Evolutionary conservation across 2,797 vertebrate genomes (phyloP).

Genomic region (Rhynchonycteris naso): DNA sequence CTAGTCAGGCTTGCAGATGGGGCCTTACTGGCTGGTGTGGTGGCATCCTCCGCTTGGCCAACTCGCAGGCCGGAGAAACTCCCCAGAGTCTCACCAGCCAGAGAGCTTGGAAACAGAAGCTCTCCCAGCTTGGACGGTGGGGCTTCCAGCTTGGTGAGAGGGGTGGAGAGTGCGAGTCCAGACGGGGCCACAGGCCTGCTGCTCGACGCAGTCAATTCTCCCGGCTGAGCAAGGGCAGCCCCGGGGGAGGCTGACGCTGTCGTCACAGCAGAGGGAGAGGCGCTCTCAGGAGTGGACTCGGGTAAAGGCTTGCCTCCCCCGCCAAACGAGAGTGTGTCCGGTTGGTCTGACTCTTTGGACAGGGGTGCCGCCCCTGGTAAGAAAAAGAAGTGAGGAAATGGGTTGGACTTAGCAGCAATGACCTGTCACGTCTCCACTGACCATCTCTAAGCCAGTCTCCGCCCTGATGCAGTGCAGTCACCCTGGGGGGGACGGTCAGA

Average conservation of each 20-base stretch:
- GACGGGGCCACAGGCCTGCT: constrained; percentile 80
- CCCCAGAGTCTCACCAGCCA: constrained; percentile 94
- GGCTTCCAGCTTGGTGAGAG: constrained; percentile 83
- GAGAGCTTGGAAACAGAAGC: constrained; percentile 79
- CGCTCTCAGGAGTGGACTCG: constrained; percentile 83
- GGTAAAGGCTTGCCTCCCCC: constrained; percentile 85
- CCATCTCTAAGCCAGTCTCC: not conserved
- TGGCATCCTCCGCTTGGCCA: constrained; percentile 90
- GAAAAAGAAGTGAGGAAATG: not conserved
- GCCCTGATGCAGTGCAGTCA: not conserved
- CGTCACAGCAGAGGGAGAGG: constrained; percentile 84
- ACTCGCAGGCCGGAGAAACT: constrained; percentile 95
- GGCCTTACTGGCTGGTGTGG: constrained; percentile 83
- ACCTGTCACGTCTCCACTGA: not conserved
- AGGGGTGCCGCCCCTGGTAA: constrained; percentile 74
- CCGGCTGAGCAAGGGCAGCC: constrained; percentile 47
- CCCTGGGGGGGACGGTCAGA: fast-evolving
- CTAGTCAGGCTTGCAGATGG: constrained; percentile 52
- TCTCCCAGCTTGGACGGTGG: constrained; percentile 85
- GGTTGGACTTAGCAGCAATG: constrained; percentile 25
- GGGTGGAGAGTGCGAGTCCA: constrained; percentile 62
- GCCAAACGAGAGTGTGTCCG: constrained; percentile 84
- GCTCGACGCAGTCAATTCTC: constrained; percentile 66
- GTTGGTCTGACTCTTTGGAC: constrained; percentile 86
- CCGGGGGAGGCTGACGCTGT: constrained; percentile 71